Evolutionary conservation across 2,113 vertebrate genomes (phyloP).

Genomic region (Cryptotis parvus): DNA sequence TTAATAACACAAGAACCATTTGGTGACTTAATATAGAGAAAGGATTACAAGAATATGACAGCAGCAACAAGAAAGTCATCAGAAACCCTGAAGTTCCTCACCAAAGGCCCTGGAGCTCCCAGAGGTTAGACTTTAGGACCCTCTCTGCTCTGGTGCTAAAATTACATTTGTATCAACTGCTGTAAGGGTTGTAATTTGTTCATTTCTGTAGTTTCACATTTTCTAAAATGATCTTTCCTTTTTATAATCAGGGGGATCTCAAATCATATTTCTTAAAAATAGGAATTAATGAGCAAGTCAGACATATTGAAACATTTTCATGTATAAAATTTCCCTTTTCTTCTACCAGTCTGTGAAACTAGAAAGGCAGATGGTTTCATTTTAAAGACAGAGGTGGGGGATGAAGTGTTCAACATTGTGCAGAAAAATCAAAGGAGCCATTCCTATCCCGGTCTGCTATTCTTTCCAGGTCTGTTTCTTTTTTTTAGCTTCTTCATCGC

Average conservation of each 20-base stretch:
- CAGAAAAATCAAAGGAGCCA: not conserved
- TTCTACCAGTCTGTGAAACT: slow-evolving; percentile 42
- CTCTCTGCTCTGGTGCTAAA: not conserved
- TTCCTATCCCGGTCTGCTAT: not conserved
- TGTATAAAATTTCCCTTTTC: slow-evolving; percentile 41
- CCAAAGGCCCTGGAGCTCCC: not conserved
- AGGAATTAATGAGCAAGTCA: slow-evolving; percentile 57
- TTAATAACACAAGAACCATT: slow-evolving; percentile 1
- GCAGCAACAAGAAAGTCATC: not conserved
- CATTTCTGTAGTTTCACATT: slow-evolving; percentile 42
- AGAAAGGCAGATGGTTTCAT: slow-evolving; percentile 42
- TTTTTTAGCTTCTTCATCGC: not conserved
- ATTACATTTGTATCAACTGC: not conserved
- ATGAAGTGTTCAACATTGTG: not conserved
- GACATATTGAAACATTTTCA: slow-evolving; percentile 38
- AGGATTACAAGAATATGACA: not conserved
- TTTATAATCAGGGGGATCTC: slow-evolving; percentile 46
- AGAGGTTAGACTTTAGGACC: not conserved
- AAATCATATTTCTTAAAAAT: slow-evolving; percentile 70
- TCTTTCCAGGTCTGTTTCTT: not conserved
- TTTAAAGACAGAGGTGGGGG: slow-evolving; percentile 24
- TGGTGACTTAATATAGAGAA: not conserved
- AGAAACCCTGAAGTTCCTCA: not conserved
- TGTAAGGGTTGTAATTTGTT: not conserved
- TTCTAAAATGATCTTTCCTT: slow-evolving; percentile 67